Evolutionary conservation across 2,113 vertebrate species (phyloP).

Genomic region (Suncus etruscus): DNA sequence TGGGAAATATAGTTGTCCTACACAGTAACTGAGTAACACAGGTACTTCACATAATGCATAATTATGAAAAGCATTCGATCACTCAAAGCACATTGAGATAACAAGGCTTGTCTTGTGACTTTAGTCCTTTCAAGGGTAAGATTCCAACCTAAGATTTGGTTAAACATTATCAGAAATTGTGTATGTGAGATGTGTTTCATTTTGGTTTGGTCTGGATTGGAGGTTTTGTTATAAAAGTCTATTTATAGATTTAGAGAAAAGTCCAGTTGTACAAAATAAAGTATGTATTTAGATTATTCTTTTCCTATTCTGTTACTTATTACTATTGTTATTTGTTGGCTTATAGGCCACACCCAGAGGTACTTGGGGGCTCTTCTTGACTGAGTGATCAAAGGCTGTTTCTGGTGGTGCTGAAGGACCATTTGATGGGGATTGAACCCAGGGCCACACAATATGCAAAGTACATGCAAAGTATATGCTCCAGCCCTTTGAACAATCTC

Average conservation of each 20-base stretch:
- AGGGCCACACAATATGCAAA: too few relatives aligned
- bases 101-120: constrained; percentile 44
- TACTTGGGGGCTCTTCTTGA: too few relatives aligned
- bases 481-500: too few relatives aligned
- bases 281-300: not conserved
- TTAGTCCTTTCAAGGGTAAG: constrained; percentile 50
- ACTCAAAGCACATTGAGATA: constrained; percentile 40
- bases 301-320: not conserved
- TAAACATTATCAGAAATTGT: constrained; percentile 54
- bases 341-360: too few relatives aligned
- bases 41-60: constrained; percentile 18
- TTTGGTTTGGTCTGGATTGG: not conserved
- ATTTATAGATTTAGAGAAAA: constrained; percentile 58
- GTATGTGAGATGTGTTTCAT: constrained; percentile 5
- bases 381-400: too few relatives aligned
- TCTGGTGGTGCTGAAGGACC: too few relatives aligned
- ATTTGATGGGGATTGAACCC: too few relatives aligned
- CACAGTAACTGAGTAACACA: constrained; percentile 12
- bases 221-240: constrained; percentile 12
- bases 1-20: not conserved
- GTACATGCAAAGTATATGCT: too few relatives aligned
- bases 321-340: not conserved
- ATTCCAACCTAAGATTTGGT: constrained; percentile 5
- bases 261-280: not conserved
- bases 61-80: constrained; percentile 37